Evolutionary conservation across 2,113 vertebrate species (phyloP).

Genomic region (Percina caprodes): DNA sequence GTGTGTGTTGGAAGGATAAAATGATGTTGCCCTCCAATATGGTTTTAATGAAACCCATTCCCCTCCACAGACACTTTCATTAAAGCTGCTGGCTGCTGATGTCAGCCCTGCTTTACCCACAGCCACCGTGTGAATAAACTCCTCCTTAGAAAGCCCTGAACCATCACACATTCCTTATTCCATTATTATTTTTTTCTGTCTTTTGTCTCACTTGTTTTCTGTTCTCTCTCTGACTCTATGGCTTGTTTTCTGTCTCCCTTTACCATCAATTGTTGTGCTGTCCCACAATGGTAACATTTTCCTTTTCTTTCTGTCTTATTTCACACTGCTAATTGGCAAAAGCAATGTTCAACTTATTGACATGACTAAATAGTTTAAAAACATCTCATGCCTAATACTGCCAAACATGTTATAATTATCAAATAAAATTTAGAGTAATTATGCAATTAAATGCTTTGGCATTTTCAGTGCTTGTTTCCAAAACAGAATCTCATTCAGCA

Average conservation of each 20-base stretch:
- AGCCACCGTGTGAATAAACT: constrained; percentile 20
- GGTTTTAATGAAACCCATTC: constrained; percentile 71
- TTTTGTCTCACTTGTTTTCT: constrained; percentile 1
- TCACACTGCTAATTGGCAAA: not conserved
- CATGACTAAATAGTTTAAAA: constrained; percentile 12
- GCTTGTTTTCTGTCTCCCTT: not conserved
- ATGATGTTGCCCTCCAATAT: constrained; percentile 62
- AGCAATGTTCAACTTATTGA: not conserved
- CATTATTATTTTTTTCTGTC: constrained; percentile 5
- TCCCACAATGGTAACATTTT: not conserved
- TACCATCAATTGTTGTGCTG: no score
- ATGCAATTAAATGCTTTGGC: not conserved
- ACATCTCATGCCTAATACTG: not conserved
- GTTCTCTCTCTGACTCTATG: not conserved
- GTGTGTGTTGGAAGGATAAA: constrained; percentile 37
- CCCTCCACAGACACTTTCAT: constrained; percentile 67
- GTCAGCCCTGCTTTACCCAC: constrained; percentile 33
- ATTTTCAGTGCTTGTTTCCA: not conserved
- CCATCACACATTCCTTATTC: constrained; percentile 23
- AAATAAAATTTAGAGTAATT: constrained; percentile 2
- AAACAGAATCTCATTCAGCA: not conserved
- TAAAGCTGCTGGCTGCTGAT: constrained; percentile 58
- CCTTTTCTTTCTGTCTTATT: not conserved
- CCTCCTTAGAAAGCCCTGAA: not conserved
- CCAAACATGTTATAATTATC: not conserved